Evolutionary conservation across 2,888 invertebrate genomes (phyloP).

Genomic region (Dexiosoma caninum): DNA sequence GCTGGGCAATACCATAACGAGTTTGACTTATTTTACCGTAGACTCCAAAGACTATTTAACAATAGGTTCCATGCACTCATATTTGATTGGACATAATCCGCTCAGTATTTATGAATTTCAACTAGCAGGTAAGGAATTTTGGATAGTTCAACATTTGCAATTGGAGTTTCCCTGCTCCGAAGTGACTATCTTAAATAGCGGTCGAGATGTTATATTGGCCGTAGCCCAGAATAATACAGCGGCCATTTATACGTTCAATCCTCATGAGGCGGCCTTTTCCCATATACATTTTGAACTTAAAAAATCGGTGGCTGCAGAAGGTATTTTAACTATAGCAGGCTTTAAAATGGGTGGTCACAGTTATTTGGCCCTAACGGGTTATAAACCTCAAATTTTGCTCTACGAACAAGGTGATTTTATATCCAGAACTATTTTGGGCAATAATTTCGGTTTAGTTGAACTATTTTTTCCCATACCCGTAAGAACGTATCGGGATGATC

Average conservation of each 20-base stretch:
- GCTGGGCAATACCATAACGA: slow-evolving; percentile 66
- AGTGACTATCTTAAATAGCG: slow-evolving; percentile 72
- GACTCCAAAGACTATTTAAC: slow-evolving; percentile 69
- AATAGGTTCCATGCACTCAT: slow-evolving; percentile 65
- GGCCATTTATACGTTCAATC: slow-evolving; percentile 71
- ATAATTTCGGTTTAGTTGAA: slow-evolving; percentile 75
- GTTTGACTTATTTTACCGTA: slow-evolving; percentile 68
- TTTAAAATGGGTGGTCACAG: slow-evolving; percentile 77
- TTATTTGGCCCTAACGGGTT: slow-evolving; percentile 75
- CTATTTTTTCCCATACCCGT: slow-evolving; percentile 74
- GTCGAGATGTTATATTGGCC: slow-evolving; percentile 73
- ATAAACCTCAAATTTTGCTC: slow-evolving; percentile 73
- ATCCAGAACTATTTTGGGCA: slow-evolving; percentile 73
- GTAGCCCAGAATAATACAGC: slow-evolving; percentile 71
- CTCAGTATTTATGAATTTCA: slow-evolving; percentile 73
- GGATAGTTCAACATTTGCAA: slow-evolving; percentile 73
- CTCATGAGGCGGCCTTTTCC: slow-evolving; percentile 61
- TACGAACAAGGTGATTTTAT: slow-evolving; percentile 73
- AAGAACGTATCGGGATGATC: slow-evolving; percentile 76
- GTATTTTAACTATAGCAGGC: slow-evolving; percentile 69
- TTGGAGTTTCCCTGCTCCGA: slow-evolving; percentile 67
- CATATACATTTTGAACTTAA: slow-evolving; percentile 65
- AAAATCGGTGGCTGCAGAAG: slow-evolving; percentile 67
- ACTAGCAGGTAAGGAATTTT: slow-evolving; percentile 70
- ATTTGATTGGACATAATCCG: slow-evolving; percentile 58